Evolutionary conservation across 2,113 vertebrate genomes (phyloP).

Genomic region (Thalassoma bifasciatum): DNA sequence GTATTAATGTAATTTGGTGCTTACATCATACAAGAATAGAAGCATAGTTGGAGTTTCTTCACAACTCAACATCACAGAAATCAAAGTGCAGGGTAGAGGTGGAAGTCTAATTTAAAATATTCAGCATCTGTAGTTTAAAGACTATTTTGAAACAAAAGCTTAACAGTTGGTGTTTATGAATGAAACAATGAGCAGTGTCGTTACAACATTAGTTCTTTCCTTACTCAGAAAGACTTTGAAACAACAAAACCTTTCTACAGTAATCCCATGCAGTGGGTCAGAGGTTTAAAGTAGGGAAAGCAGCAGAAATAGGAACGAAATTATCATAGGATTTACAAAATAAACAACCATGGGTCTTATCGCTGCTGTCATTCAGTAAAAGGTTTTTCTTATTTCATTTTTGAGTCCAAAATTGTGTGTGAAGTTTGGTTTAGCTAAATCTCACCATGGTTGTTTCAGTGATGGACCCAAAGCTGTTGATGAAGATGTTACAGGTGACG

Average conservation of each 20-base stretch:
- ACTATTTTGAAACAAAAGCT: background rate
- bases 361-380: background rate
- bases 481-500: slow-evolving; percentile 98
- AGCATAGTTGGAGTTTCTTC: no score
- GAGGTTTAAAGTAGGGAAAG: background rate
- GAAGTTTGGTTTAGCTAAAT: background rate
- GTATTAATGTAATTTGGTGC: no score
- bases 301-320: background rate
- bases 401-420: background rate
- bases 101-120: slow-evolving; percentile 1
- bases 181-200: background rate
- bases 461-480: slow-evolving; percentile 96
- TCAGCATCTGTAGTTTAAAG: background rate
- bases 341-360: background rate
- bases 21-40: no score
- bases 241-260: background rate
- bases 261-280: background rate
- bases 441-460: slow-evolving; percentile 97
- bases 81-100: background rate
- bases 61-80: background rate
- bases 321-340: background rate
- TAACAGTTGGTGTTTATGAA: background rate
- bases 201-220: background rate
- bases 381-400: no score
- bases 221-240: background rate